Evolutionary conservation across 2,888 invertebrate species (phyloP).

Genomic region (Parascotia fuliginaria): DNA sequence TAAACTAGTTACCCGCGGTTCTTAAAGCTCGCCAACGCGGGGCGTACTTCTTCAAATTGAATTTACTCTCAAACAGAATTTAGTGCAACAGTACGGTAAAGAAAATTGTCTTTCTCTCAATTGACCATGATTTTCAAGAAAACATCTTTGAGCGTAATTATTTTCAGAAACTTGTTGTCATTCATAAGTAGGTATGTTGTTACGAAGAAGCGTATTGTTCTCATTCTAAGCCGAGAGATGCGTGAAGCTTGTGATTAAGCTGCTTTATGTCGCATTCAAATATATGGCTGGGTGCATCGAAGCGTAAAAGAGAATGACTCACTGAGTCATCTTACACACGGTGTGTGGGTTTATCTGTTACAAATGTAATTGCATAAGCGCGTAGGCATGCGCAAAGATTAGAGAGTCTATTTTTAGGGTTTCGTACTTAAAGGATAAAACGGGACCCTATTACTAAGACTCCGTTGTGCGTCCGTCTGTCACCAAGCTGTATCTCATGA

Average conservation of each 20-base stretch:
- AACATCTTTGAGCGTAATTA: not conserved
- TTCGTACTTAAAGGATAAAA: too few species aligned
- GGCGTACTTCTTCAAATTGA: constrained; percentile 60
- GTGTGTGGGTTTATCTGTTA: too few species aligned
- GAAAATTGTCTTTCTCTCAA: constrained; percentile 41
- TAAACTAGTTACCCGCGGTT: constrained; percentile 54
- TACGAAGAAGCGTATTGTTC: not conserved
- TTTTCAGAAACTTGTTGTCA: not conserved
- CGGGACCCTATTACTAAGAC: too few species aligned
- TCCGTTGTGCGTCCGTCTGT: too few species aligned
- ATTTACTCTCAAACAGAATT: constrained; percentile 53
- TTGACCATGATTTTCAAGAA: constrained; percentile 18
- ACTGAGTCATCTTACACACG: too few species aligned
- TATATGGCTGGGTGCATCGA: not conserved
- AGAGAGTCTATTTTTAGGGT: too few species aligned
- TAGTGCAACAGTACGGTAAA: constrained; percentile 44
- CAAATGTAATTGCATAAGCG: too few species aligned
- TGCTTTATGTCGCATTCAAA: not conserved
- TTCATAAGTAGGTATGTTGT: not conserved
- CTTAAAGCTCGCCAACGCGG: constrained; percentile 39
- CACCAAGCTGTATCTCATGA: too few species aligned
- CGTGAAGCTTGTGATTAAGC: not conserved
- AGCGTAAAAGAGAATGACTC: too few species aligned
- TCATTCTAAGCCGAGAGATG: not conserved
- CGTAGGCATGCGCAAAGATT: too few species aligned